A percentile compares a stretch with the other conserved stretches of the same genome.
These are phyloP conservation scores for Pangasius djambal DNA, from an alignment of 2,797 vertebrate species.

Conservation along the genomic window DNA sequence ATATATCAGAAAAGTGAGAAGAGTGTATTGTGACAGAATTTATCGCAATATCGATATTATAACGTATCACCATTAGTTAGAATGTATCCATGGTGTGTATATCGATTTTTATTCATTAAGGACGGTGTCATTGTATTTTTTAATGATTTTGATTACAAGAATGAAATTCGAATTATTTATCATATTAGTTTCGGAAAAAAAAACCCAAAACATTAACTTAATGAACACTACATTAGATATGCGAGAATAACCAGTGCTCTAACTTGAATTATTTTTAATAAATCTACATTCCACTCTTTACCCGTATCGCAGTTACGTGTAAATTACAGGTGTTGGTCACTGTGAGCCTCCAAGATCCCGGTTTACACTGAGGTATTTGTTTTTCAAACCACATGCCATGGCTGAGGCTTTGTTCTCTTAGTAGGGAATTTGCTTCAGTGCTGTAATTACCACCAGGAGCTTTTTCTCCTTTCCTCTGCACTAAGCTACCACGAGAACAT, in stretches of 20 bases:
- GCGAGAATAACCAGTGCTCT: not conserved
- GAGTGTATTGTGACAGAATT: not conserved
- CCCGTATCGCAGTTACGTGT: not conserved
- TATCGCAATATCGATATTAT: not conserved
- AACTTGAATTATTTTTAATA: too few relatives aligned
- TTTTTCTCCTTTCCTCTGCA: not conserved
- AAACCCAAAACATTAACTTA: not conserved
- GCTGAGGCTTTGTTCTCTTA: constrained; percentile 28
- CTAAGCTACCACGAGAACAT: not conserved
- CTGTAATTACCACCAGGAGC: not conserved
- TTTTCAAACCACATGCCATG: constrained; percentile 21
- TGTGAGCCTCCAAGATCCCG: not conserved
- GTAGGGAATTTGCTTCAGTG: constrained; percentile 4
- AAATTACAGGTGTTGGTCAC: not conserved
- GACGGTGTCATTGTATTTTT: not conserved
- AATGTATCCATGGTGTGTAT: not conserved
- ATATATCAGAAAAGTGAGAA: not conserved
- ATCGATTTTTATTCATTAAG: not conserved
- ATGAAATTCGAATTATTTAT: not conserved
- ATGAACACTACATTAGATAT: not conserved
- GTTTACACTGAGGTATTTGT: constrained; percentile 23
- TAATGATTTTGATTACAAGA: not conserved
- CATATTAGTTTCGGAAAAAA: not conserved
- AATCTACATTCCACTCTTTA: not conserved
- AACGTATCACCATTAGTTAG: not conserved